Evolutionary conservation across 2,888 invertebrate genomes (phyloP).

Genomic region (Noctua fimbriata): DNA sequence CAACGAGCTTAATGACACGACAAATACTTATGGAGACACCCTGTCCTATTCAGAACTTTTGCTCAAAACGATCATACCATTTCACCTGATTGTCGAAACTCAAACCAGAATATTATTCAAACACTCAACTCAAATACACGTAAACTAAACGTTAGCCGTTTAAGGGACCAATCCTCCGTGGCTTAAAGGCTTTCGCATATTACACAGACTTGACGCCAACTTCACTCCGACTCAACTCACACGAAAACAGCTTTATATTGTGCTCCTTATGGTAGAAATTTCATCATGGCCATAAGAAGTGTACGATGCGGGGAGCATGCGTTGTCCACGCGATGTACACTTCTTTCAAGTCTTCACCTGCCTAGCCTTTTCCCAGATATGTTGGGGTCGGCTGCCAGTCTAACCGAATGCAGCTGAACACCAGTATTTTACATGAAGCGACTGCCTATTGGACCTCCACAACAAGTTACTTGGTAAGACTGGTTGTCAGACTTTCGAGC

Average conservation of each 20-base stretch:
- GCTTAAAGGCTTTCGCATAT: not conserved
- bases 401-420: not conserved
- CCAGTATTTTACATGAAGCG: not conserved
- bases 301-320: not conserved
- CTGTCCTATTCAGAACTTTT: no score
- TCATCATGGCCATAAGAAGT: not conserved
- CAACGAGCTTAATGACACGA: no score
- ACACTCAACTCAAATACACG: constrained; percentile 3
- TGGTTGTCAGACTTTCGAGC: not conserved
- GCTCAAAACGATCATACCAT: no score
- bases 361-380: not conserved
- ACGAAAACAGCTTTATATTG: not conserved
- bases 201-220: not conserved
- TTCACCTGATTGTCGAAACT: not conserved
- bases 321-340: not conserved
- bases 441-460: not conserved
- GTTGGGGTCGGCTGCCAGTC: not conserved
- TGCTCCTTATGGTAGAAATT: not conserved
- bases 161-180: not conserved
- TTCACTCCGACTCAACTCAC: not conserved
- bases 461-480: not conserved
- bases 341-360: not conserved
- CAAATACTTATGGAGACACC: no score
- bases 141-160: constrained; percentile 1
- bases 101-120: not conserved